Conservation (phyloP, 92 coral and sea anemone species). For the Umimayanthus chanpuru region DNA sequence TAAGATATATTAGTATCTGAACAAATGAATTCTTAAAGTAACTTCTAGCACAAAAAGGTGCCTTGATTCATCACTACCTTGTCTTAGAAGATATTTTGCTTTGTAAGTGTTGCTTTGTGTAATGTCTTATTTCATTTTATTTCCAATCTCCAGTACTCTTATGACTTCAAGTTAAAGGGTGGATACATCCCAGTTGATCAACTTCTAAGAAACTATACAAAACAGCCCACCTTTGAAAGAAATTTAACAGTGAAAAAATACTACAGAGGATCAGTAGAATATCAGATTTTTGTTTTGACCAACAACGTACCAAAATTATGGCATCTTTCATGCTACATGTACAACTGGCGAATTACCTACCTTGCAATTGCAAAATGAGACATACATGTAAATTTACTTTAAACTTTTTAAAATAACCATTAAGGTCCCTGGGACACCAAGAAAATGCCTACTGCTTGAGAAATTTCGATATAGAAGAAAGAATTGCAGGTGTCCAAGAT, state of each 20-base stretch:
- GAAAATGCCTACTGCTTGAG: background rate
- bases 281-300: background rate
- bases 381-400: background rate
- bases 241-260: background rate
- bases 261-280: background rate
- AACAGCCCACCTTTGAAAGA: too few relatives aligned
- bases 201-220: too few relatives aligned
- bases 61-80: too few relatives aligned
- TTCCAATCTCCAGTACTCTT: too few relatives aligned
- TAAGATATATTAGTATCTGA: too few relatives aligned
- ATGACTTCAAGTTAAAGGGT: too few relatives aligned
- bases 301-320: background rate
- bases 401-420: background rate
- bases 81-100: too few relatives aligned
- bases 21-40: too few relatives aligned
- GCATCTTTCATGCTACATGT: background rate
- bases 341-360: conserved; percentile 21
- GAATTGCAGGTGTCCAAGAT: background rate
- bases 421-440: background rate
- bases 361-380: conserved; percentile 22
- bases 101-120: too few relatives aligned
- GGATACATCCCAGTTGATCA: too few relatives aligned
- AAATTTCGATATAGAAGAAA: background rate
- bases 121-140: too few relatives aligned
- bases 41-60: too few relatives aligned